Evolutionary conservation across 2,113 vertebrate species (phyloP), one percentile per base, ranked within the genome.

Genomic region (Glareola pratincola): DNA sequence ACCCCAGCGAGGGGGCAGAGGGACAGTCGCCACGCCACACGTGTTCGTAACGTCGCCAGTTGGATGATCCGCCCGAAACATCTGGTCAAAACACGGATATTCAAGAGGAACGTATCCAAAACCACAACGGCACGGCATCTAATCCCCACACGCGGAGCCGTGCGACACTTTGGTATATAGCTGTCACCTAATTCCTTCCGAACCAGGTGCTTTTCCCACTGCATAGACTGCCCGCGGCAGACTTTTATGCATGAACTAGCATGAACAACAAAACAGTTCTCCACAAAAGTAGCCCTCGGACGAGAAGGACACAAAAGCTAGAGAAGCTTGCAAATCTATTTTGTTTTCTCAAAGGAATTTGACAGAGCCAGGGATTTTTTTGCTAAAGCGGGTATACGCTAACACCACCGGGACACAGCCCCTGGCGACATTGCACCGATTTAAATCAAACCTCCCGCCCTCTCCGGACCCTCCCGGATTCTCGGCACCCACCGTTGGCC

Each of bases 121-220:
- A 84, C 2, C 64, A 72, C 56, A 60, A 30, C 2, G 63, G 82
- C 69, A 10, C 73, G 43, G 88, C 89, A 37, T 39, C 41, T 19
- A 6, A 50, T 56, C 63, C 45, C 10, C 2, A 23, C 19, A 78
- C 32, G 53, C 2, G 7, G 32, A 94, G 88, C 91, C 30, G 17
- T 64, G 85, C 3, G 54, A 57, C 67, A 74, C 96, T 96, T 92
- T 74, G 95, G 93, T 90, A 21, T 87, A 3, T 12, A 90, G 89
- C 94, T 96, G 93, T 30, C 78, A 71, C 80, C 94, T 39, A 21
- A 26, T 30, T 81, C 72, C 95, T 74, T 4, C 37, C 3, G 84
- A 78, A 91, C 74, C 79, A 85, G 68, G 85, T 43, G 88, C 62
- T 72, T 14, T 92, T 36, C 86, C 56, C 23, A 20, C 90, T 77